Conservation (phyloP, 2,888 invertebrate genomes). For the Thera britannica region DNA sequence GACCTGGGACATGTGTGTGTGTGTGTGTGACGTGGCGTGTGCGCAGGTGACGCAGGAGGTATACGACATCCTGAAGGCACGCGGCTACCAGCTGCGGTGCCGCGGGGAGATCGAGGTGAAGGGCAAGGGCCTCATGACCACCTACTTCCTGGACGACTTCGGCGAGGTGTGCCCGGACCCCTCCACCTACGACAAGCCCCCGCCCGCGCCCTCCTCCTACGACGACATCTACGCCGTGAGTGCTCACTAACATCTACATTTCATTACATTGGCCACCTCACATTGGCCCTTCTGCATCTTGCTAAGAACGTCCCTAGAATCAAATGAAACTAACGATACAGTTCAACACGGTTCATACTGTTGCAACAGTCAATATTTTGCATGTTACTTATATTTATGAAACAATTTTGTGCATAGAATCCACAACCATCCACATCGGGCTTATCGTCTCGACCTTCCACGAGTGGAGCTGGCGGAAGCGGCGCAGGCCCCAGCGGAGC, state of each 20-base stretch:
- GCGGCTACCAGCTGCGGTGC: slow-evolving; percentile 92
- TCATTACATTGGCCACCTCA: no score
- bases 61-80: slow-evolving; percentile 90
- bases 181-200: slow-evolving; percentile 43
- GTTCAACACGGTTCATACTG: no score
- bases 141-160: slow-evolving; percentile 90
- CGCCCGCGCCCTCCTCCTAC: neutral
- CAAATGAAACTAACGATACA: no score
- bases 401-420: slow-evolving; percentile 51
- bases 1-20: slow-evolving; percentile 12
- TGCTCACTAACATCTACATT: slow-evolving; percentile 14
- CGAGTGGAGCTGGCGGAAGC: slow-evolving; percentile 10
- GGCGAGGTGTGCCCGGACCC: slow-evolving; percentile 56
- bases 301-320: no score
- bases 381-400: no score
- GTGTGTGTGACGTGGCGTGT: slow-evolving; percentile 30
- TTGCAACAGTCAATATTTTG: no score
- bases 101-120: slow-evolving; percentile 96
- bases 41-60: slow-evolving; percentile 94
- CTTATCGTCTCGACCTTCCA: slow-evolving; percentile 25
- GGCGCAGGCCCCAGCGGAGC: slow-evolving; percentile 8
- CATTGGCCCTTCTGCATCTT: no score
- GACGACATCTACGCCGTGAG: slow-evolving; percentile 61
- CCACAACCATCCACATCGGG: slow-evolving; percentile 73
- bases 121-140: slow-evolving; percentile 97